phyloP scores from a whole-genome alignment of 2,113 vertebrate genomes.

The Percopsis transmontana region DNA sequence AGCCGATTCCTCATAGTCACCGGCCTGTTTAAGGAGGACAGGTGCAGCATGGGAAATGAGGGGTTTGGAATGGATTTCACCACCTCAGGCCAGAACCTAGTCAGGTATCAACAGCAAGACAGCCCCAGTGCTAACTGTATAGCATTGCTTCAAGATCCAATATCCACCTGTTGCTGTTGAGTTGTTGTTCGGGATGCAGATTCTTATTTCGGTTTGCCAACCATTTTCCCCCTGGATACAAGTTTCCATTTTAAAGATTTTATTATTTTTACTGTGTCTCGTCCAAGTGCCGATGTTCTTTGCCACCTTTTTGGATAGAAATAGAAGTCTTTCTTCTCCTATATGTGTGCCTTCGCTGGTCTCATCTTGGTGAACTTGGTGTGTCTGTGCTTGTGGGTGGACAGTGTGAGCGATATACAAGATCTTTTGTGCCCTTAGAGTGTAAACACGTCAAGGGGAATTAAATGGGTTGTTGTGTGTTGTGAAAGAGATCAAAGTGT shows the following conservation, averaged over 20 bases:
- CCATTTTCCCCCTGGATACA: constrained; percentile 9
- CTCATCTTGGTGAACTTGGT: constrained; percentile 2
- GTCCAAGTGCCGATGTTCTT: background rate
- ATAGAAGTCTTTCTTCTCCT: constrained; percentile 2
- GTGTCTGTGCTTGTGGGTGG: background rate
- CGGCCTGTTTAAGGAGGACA: constrained; percentile 49
- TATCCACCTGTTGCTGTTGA: constrained; percentile 35
- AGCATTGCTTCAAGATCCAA: constrained; percentile 10
- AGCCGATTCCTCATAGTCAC: constrained; percentile 51
- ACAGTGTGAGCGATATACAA: constrained; percentile 24
- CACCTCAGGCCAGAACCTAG: constrained; percentile 47
- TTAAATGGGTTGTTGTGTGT: constrained; percentile 50
- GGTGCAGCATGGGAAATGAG: constrained; percentile 62
- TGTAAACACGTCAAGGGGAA: constrained; percentile 17
- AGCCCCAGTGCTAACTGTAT: constrained; percentile 1
- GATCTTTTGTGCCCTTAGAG: constrained; percentile 17
- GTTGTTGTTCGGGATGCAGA: constrained; percentile 4
- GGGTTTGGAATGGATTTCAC: constrained; percentile 56
- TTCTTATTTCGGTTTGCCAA: constrained; percentile 16
- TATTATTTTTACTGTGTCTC: background rate
- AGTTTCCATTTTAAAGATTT: background rate
- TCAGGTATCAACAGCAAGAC: constrained; percentile 47
- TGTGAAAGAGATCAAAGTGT: constrained; percentile 53
- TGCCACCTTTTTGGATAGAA: constrained; percentile 1
- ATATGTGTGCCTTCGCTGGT: background rate